These are phyloP conservation scores for Diploscapter pachys DNA, from an alignment of 1,140 invertebrate genomes.

Conservation along the genomic window DNA sequence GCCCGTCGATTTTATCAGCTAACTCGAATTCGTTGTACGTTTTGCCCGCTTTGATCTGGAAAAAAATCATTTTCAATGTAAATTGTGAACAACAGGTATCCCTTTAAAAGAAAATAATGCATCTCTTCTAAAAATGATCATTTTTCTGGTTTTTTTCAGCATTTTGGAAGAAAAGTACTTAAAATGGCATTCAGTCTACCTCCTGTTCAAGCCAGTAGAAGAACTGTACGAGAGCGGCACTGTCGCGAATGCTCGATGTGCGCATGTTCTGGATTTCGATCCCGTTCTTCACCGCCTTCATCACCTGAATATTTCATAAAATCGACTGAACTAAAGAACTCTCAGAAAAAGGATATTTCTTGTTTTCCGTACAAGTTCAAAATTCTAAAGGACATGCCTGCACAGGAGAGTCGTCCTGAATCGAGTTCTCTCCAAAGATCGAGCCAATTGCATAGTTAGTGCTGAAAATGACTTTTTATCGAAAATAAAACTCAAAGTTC, in stretches of 20 bases:
- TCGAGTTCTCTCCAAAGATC: slow-evolving; percentile 21
- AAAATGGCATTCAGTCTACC: neutral
- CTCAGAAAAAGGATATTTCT: too few relatives aligned
- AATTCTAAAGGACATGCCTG: too few relatives aligned
- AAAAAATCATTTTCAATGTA: too few relatives aligned
- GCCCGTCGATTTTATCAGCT: slow-evolving; percentile 66
- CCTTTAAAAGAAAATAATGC: too few relatives aligned
- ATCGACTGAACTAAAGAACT: too few relatives aligned
- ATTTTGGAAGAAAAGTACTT: too few relatives aligned
- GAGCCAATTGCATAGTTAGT: slow-evolving; percentile 47
- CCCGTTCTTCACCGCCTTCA: slow-evolving; percentile 86
- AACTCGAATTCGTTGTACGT: slow-evolving; percentile 80
- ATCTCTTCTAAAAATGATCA: too few relatives aligned
- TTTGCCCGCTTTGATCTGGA: slow-evolving; percentile 62
- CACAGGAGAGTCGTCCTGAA: slow-evolving; percentile 64
- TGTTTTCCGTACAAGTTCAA: too few relatives aligned
- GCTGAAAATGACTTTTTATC: too few relatives aligned
- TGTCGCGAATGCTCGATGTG: slow-evolving; percentile 72
- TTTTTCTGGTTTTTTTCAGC: too few relatives aligned
- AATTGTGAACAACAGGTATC: too few relatives aligned
- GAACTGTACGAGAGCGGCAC: slow-evolving; percentile 81
- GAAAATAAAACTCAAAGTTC: too few relatives aligned
- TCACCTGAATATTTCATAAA: slow-evolving; percentile 64
- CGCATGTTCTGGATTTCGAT: slow-evolving; percentile 82
- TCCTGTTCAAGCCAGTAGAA: slow-evolving; percentile 83